Base-by-base conservation (phyloP, 2,797 vertebrate species). In the Momotus momota region DNA sequence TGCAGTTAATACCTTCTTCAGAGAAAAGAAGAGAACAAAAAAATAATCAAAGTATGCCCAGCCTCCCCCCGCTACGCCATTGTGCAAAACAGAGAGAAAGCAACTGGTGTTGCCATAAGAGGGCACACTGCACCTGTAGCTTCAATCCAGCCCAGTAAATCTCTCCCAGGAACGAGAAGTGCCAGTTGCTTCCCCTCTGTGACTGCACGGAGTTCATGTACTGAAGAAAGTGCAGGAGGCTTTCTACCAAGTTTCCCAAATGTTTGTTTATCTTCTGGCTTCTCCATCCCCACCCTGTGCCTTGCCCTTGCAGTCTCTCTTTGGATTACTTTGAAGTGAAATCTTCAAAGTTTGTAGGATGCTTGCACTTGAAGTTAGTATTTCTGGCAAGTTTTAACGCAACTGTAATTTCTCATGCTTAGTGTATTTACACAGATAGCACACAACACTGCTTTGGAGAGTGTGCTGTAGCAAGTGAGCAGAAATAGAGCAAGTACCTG, bases 21-120 rank as follows among this genome's bases (percentile, higher is more conserved):
- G 6, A 15, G 38, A 60, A 86, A 46, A 43, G 6, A 25, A 48
- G 5, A 52, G 6, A 62, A 11, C 2, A 52, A 29, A 2, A 67
- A 69, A 26, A 26, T 35, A 31, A 10, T 11, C 2, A 29, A 40
- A 81, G 22, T 15, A 73, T 21, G 4, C 1, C 3, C 12, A 1
- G 0, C 8, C 15, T 49, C 3, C 10, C 16, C 2, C 20, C 0
- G 1, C 18, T 62, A 52, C 54, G 46, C 14, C 19, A 9, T 6
- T 7, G 14, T 48, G 43, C 0, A 1, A 64, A 82, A 29, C 13
- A 43, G 38, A 80, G 54, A 41, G 79, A 85, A 97, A 96, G 90
- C 84, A 96, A 82, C 69, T 61, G 86, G 96, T 96, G 91, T 86
- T 95, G 95, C 97, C 97, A 51, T 97, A 95, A 98, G 98, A 95